Percentiles rank a stretch among this genome's conserved stretches.
Conservation (phyloP, 2,113 vertebrate species). For the Ailuropoda melanoleuca region DNA sequence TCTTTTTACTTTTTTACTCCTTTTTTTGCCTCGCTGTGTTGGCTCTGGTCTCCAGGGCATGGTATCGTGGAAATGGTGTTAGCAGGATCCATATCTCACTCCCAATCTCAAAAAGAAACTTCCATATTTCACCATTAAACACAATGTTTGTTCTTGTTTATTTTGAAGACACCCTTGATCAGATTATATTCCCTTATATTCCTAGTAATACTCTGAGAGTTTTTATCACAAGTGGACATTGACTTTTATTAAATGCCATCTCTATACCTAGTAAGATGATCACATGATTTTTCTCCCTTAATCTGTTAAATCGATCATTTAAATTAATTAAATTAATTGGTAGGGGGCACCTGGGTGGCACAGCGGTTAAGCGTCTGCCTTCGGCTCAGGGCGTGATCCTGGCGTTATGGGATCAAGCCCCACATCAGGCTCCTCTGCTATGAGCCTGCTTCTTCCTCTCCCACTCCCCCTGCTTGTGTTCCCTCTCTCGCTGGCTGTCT, state of each 20-base stretch:
- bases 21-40: background rate
- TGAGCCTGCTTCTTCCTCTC: too few species aligned
- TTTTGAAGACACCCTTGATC: background rate
- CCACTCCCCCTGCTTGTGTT: too few species aligned
- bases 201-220: background rate
- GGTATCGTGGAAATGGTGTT: background rate
- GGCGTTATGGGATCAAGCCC: too few species aligned
- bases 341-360: background rate
- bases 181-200: background rate
- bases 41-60: too few species aligned
- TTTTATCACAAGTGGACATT: background rate
- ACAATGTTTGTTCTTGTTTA: accelerated
- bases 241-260: background rate
- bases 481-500: too few species aligned
- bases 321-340: background rate
- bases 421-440: too few species aligned
- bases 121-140: accelerated
- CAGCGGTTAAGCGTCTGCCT: background rate
- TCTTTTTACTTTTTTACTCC: background rate
- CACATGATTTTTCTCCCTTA: background rate
- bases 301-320: background rate
- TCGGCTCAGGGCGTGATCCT: background rate
- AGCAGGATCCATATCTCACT: background rate
- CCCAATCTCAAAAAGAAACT: background rate
- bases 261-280: background rate